phyloP scores from a whole-genome alignment of 1,140 invertebrate genomes.

The Mizuhopecten yessoensis region DNA sequence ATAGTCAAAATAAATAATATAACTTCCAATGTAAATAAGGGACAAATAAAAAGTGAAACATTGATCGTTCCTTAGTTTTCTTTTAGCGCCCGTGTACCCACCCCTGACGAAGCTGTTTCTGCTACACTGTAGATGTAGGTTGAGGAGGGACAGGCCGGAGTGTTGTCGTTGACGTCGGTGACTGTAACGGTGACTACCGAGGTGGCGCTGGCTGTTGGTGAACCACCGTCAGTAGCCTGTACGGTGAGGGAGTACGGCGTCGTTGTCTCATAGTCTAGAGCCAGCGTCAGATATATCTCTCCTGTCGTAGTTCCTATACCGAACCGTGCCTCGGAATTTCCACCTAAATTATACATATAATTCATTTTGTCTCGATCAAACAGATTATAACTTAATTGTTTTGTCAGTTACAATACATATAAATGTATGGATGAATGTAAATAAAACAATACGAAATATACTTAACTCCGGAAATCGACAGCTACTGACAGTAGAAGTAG shows the following conservation, averaged over 20 bases:
- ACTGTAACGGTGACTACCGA: constrained; percentile 54
- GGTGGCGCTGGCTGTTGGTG: constrained; percentile 58
- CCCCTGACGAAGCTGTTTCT: neutral
- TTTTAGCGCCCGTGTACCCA: neutral
- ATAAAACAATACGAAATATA: too few relatives aligned
- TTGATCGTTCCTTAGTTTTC: too few relatives aligned
- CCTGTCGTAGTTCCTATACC: constrained; percentile 69
- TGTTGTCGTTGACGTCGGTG: constrained; percentile 73
- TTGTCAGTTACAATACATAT: too few relatives aligned
- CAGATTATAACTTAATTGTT: too few relatives aligned
- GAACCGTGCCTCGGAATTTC: constrained; percentile 69
- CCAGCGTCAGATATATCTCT: constrained; percentile 56
- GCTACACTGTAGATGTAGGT: constrained; percentile 59
- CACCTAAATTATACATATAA: constrained; percentile 49
- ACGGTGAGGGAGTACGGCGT: constrained; percentile 64
- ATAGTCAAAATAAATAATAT: too few relatives aligned
- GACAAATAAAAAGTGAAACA: too few relatives aligned
- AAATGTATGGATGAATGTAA: too few relatives aligned
- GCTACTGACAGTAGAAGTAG: too few relatives aligned
- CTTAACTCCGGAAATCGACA: too few relatives aligned
- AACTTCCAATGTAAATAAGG: too few relatives aligned
- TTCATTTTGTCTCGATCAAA: too few relatives aligned
- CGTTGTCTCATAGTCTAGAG: constrained; percentile 69
- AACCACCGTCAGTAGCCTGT: constrained; percentile 67
- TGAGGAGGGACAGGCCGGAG: constrained; percentile 68